A percentile compares a stretch with the other conserved stretches of the same genome.
phyloP scores from a whole-genome alignment of 1,140 invertebrate species.

The Cydia splendana region DNA sequence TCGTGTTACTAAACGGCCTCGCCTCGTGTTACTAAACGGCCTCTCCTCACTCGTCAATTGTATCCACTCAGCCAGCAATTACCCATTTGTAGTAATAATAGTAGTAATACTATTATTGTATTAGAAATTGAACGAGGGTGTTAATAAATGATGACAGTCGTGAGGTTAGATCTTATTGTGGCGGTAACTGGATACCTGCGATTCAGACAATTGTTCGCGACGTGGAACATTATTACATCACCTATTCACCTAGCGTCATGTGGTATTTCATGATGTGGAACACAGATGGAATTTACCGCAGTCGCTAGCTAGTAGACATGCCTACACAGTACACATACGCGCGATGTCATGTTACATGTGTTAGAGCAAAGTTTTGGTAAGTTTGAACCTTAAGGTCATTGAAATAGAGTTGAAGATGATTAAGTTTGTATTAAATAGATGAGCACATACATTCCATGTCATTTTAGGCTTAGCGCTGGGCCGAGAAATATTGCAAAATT shows the following conservation, averaged over 20 bases:
- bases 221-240: neutral
- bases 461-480: too few relatives aligned
- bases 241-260: neutral
- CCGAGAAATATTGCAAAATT: too few relatives aligned
- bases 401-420: neutral
- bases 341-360: neutral
- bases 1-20: too few relatives aligned
- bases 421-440: neutral
- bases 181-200: neutral
- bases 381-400: neutral
- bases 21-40: too few relatives aligned
- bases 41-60: too few relatives aligned
- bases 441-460: neutral
- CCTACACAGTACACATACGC: neutral
- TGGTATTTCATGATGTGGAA: neutral
- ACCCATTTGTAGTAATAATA: too few relatives aligned
- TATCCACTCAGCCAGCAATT: too few relatives aligned
- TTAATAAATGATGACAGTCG: too few relatives aligned
- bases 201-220: neutral
- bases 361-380: neutral
- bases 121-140: too few relatives aligned
- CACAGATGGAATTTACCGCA: neutral
- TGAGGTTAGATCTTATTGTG: neutral
- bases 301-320: neutral
- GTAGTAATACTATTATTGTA: too few relatives aligned